Evolutionary conservation across 1,140 invertebrate genomes (phyloP).

Genomic region (Mylabris phalerata): DNA sequence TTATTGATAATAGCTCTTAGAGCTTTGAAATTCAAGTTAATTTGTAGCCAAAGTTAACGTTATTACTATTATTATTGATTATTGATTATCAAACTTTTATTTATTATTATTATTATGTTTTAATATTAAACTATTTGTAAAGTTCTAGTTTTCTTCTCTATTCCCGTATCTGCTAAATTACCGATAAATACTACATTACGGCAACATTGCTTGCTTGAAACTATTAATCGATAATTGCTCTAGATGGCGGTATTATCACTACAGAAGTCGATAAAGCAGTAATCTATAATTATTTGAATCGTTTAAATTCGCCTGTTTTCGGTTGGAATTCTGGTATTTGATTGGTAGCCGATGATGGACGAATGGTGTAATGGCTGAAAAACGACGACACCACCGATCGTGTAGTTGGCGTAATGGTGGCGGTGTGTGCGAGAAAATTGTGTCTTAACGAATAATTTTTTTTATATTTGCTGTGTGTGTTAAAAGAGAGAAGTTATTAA

Average conservation of each 20-base stretch:
- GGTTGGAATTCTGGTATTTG: slow-evolving; percentile 29
- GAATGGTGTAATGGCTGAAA: slow-evolving; percentile 64
- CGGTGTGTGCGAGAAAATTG: slow-evolving; percentile 9
- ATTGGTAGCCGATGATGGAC: slow-evolving; percentile 42
- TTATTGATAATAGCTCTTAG: slow-evolving; percentile 13
- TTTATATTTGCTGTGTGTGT: too few relatives aligned
- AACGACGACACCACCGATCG: slow-evolving; percentile 42
- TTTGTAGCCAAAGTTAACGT: slow-evolving; percentile 32
- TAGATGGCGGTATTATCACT: too few relatives aligned
- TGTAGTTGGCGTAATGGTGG: slow-evolving; percentile 57
- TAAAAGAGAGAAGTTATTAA: too few relatives aligned
- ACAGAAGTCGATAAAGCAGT: too few relatives aligned
- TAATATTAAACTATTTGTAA: slow-evolving; percentile 23
- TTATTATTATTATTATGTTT: slow-evolving; percentile 22
- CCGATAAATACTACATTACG: too few relatives aligned
- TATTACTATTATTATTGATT: slow-evolving; percentile 22
- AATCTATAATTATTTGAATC: neutral
- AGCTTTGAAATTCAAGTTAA: slow-evolving; percentile 24
- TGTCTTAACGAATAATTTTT: slow-evolving; percentile 1
- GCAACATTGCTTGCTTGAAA: too few relatives aligned
- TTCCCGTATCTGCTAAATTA: too few relatives aligned
- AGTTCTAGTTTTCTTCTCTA: neutral
- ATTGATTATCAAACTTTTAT: slow-evolving; percentile 8
- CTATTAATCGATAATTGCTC: too few relatives aligned
- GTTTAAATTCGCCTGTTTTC: neutral